Base-by-base conservation (phyloP, 2,888 invertebrate species). In the Dicycla oo region DNA sequence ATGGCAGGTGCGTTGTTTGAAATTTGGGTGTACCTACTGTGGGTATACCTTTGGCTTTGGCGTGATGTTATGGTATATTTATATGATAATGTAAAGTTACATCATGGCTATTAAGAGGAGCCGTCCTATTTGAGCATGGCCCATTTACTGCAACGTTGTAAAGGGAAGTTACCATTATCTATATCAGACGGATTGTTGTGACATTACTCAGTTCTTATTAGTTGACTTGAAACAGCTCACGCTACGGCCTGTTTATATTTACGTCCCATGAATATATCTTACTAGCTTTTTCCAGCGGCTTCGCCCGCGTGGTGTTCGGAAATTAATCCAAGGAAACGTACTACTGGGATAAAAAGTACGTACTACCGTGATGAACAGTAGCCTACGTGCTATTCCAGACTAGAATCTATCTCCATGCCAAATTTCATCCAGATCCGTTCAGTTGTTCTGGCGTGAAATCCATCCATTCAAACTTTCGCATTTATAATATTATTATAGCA, bases 131-230 rank as follows among this genome's bases (percentile, higher is more conserved):
- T n/a, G 13, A 26, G 47, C 74, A 13, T 43, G 49, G 7, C 75
- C 49, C 7, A 73, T 75, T 64, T 75, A 56, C 34, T 47, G 56
- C 40, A 57, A 57, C 54, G 18, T 56, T 34, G 20, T 64, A 26
- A 43, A 73, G 26, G 75, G 75, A 75, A 75, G 43, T 56, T 11
- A 56, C 49, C 34, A 74, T 73, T 74, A 74, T 56, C 34, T 74
- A 34, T 64, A 34, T 13, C 43, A 43, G 74, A 13, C 43, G 34
- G 34, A 47, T 54, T 43, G 54, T 26, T 49, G 53, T 49, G 53
- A 63, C 40, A 23, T 30, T 40, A 47, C 30, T 43, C 53, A 3
- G 43, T 11, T 45, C 34, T 45, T 69, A 54, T 38, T 38, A 54
- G 7, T 23, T 4, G 15, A 54, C 11, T 54, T 11, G 26, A 54